phyloP scores from a whole-genome alignment of 2,797 vertebrate species.

The Diglossa cyanea region DNA sequence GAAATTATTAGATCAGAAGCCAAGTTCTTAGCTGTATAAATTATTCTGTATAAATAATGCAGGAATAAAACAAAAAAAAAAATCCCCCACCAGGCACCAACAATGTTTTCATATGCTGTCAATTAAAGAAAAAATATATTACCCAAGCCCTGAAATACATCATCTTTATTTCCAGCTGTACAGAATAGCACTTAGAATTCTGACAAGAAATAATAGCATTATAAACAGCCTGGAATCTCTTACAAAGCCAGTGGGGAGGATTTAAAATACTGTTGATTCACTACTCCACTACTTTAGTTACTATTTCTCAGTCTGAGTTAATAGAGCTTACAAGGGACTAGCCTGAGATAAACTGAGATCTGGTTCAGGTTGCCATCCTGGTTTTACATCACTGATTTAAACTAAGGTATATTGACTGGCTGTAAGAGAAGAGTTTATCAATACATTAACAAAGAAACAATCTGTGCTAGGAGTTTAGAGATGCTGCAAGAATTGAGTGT shows the following conservation, averaged over 20 bases:
- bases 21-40: background rate
- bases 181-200: background rate
- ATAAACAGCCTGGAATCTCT: background rate
- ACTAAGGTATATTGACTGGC: background rate
- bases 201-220: background rate
- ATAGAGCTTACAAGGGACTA: background rate
- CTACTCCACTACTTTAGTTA: background rate
- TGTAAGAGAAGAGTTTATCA: background rate
- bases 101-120: background rate
- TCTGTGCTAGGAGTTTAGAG: background rate
- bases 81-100: background rate
- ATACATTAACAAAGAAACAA: background rate
- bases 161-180: background rate
- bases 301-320: background rate
- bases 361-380: background rate
- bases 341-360: background rate
- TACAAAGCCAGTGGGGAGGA: background rate
- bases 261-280: slow-evolving; percentile 10
- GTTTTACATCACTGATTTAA: background rate
- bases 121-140: background rate
- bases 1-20: background rate
- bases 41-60: background rate
- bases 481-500: background rate
- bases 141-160: background rate
- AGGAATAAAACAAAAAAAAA: background rate